Conservation (phyloP, 1,140 invertebrate species). For the Rhagoletis pomonella region DNA sequence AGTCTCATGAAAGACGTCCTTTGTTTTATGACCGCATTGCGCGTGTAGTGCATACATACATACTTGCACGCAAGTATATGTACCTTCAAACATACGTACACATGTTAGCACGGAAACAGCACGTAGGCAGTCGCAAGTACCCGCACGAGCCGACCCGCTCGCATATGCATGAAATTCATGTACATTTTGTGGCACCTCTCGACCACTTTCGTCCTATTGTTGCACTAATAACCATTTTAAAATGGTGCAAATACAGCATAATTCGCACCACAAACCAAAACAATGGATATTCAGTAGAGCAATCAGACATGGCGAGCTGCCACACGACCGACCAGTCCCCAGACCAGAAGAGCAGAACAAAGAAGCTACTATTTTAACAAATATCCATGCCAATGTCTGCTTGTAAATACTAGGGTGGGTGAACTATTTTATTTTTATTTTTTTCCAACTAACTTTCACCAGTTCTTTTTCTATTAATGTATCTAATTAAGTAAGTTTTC, state of each 20-base stretch:
- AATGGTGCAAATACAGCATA: conserved; percentile 42
- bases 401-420: no score
- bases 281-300: conserved; percentile 46
- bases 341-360: neutral
- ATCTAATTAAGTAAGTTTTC: no score
- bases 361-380: neutral
- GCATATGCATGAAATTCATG: neutral
- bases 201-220: neutral
- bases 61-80: conserved; percentile 56
- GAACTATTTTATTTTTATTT: no score
- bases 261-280: conserved; percentile 42
- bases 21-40: conserved; percentile 72
- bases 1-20: conserved; percentile 65
- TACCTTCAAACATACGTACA: neutral
- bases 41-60: conserved; percentile 60
- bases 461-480: no score
- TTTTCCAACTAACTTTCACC: no score
- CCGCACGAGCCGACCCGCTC: neutral
- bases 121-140: neutral
- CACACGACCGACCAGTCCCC: neutral
- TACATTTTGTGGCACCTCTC: neutral
- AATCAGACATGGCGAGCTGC: neutral
- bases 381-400: neutral
- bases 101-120: neutral
- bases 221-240: conserved; percentile 34